A percentile compares a stretch with the other conserved stretches of the same genome.
phyloP scores from a whole-genome alignment of 2,113 vertebrate species.

The Ivindomyrus marchei region DNA sequence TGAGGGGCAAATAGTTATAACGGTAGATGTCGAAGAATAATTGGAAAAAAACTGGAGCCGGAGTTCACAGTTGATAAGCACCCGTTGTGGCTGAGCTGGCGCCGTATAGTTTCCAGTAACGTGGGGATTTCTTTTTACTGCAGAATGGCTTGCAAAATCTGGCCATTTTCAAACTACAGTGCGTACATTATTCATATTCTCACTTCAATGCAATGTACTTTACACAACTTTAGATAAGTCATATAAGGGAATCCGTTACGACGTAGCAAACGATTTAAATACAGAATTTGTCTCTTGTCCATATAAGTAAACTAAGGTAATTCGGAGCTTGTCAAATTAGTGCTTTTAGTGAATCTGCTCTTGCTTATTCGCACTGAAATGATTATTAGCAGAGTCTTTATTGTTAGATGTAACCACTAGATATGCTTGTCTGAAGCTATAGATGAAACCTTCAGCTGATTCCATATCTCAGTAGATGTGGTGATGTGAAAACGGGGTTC shows the following conservation, averaged over 20 bases:
- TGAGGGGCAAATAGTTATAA: background rate
- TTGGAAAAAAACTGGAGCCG: background rate
- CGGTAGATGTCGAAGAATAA: background rate
- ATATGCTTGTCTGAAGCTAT: background rate
- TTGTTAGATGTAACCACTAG: background rate
- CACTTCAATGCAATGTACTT: background rate
- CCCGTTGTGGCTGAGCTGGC: background rate
- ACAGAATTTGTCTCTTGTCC: background rate
- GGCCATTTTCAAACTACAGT: background rate
- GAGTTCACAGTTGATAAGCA: background rate
- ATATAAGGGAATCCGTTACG: background rate
- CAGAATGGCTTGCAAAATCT: background rate
- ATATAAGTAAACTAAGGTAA: background rate
- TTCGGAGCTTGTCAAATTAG: background rate
- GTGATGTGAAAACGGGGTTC: background rate
- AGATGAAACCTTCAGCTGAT: background rate
- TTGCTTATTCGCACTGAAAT: background rate
- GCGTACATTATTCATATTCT: background rate
- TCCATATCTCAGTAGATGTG: background rate
- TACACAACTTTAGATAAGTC: background rate
- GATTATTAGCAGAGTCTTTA: background rate
- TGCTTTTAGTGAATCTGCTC: background rate
- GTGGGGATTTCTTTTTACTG: background rate
- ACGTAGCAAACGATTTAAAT: background rate
- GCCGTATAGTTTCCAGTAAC: background rate